Percentiles rank a stretch among this genome's conserved stretches.
Conservation (phyloP, 2,888 invertebrate genomes). For the Phasia obesa region DNA sequence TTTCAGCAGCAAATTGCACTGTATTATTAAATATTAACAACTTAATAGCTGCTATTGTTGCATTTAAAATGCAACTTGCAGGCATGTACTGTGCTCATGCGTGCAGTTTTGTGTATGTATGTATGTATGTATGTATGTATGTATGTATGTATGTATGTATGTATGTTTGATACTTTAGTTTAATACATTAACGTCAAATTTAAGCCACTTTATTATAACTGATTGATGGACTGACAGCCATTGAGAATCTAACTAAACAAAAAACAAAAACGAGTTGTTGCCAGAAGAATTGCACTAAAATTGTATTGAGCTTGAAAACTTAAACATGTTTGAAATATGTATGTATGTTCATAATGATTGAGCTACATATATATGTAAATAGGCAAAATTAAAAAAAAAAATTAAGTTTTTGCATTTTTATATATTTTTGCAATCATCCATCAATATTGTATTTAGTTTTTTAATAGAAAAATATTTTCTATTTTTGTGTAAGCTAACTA, state of each 20-base stretch:
- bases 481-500: too few species aligned
- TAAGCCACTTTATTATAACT: conserved; percentile 29
- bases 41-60: conserved; percentile 18
- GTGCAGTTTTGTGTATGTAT: neutral
- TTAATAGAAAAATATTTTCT: too few species aligned
- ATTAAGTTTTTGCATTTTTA: too few species aligned
- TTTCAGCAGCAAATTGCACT: conserved; percentile 30
- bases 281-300: conserved; percentile 9
- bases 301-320: conserved; percentile 50
- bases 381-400: too few species aligned
- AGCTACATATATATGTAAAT: neutral
- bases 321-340: neutral
- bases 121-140: neutral
- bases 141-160: too few species aligned
- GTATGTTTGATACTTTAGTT: neutral
- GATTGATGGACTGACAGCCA: conserved; percentile 12
- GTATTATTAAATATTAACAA: conserved; percentile 58
- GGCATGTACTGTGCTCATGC: conserved; percentile 21
- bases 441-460: too few species aligned
- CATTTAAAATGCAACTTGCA: neutral
- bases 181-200: conserved; percentile 49
- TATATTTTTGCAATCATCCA: too few species aligned
- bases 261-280: conserved; percentile 5
- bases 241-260: neutral
- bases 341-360: too few species aligned